Evolutionary conservation across 2,888 invertebrate genomes (phyloP).

Genomic region (Drosophila emarginata): DNA sequence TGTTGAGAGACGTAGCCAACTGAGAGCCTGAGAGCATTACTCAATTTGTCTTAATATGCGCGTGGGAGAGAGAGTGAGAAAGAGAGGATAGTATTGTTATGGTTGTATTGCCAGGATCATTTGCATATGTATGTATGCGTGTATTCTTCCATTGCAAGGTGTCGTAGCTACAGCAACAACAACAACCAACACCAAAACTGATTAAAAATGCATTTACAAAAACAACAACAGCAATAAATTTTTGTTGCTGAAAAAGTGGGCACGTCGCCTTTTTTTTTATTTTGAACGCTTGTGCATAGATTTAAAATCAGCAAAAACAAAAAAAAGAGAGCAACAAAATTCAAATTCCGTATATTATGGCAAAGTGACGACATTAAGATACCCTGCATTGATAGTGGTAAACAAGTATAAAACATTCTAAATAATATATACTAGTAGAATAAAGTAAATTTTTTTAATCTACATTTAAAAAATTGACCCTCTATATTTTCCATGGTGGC

Average conservation of each 20-base stretch:
- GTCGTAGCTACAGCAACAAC: slow-evolving; percentile 44
- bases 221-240: slow-evolving; percentile 41
- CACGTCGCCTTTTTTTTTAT: slow-evolving; percentile 71
- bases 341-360: not conserved
- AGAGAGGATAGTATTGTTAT: slow-evolving; percentile 43
- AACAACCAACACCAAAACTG: slow-evolving; percentile 50
- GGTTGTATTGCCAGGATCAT: slow-evolving; percentile 63
- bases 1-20: slow-evolving; percentile 5
- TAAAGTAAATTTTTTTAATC: too few species aligned
- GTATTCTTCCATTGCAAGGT: slow-evolving; percentile 64
- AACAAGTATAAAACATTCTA: too few species aligned
- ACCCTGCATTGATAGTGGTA: not conserved
- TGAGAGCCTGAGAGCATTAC: slow-evolving; percentile 5
- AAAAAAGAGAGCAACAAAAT: slow-evolving; percentile 16
- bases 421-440: not conserved
- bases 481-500: too few species aligned
- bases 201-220: slow-evolving; percentile 70
- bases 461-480: too few species aligned
- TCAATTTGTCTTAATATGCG: slow-evolving; percentile 14
- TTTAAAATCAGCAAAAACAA: slow-evolving; percentile 48
- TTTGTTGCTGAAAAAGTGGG: slow-evolving; percentile 68
- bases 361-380: not conserved
- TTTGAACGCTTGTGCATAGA: slow-evolving; percentile 48
- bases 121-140: slow-evolving; percentile 74
- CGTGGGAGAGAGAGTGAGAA: slow-evolving; percentile 20